Conservation (phyloP, 92 coral and sea anemone genomes). For the Desmophyllum pertusum region DNA sequence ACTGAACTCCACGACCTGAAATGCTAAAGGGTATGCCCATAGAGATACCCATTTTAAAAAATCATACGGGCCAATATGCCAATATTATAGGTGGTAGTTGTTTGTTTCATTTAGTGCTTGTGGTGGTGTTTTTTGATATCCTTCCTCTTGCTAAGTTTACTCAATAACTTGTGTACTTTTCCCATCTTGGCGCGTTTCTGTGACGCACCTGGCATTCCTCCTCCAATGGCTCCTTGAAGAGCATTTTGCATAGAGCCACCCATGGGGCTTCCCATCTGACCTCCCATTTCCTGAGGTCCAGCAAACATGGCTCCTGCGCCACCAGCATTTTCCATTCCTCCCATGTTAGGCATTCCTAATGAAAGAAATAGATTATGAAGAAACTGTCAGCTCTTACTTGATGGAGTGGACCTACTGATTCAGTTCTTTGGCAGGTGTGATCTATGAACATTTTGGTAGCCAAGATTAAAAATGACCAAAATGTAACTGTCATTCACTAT, state of each 20-base stretch:
- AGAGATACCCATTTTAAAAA: not conserved
- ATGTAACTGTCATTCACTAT: no score
- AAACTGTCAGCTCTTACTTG: not conserved
- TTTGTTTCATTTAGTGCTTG: conserved; percentile 25
- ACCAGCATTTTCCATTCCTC: conserved; percentile 46
- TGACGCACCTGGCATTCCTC: conserved; percentile 26
- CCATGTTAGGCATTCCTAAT: conserved; percentile 45
- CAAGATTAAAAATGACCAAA: no score
- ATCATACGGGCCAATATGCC: conserved; percentile 18
- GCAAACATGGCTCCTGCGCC: conserved; percentile 51
- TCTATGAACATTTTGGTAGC: no score
- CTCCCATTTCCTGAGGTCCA: conserved; percentile 46
- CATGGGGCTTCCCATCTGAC: conserved; percentile 44
- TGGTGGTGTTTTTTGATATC: conserved; percentile 63
- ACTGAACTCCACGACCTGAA: not conserved
- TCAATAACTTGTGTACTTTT: conserved; percentile 62
- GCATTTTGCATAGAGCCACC: conserved; percentile 32
- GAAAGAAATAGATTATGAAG: not conserved
- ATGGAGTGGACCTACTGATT: not conserved
- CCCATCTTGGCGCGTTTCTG: conserved; percentile 68
- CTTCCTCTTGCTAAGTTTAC: conserved; percentile 56
- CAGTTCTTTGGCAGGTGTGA: not conserved
- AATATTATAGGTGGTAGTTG: not conserved
- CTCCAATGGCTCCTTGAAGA: conserved; percentile 45
- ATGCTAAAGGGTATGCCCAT: not conserved